Evolutionary conservation across 1,140 invertebrate species (phyloP).

Genomic region (Theocolax elegans): DNA sequence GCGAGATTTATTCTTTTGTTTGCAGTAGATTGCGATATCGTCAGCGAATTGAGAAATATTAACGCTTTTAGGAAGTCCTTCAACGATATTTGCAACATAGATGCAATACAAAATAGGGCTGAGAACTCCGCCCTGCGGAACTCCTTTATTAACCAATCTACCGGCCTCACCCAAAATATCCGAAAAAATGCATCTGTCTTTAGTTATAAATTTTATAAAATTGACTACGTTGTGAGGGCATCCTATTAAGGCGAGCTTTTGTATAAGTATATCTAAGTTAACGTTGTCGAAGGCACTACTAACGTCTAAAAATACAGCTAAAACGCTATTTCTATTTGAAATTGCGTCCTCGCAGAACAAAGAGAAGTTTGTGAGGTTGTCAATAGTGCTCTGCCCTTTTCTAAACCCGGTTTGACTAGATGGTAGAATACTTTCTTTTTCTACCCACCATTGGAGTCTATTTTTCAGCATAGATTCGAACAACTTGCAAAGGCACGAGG

Average conservation of each 20-base stretch:
- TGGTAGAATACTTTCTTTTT: neutral
- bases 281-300: conserved; percentile 43
- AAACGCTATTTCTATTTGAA: neutral
- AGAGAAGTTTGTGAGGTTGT: neutral
- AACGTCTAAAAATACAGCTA: conserved; percentile 35
- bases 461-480: conserved; percentile 3
- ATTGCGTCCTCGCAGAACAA: conserved; percentile 28
- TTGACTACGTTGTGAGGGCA: conserved; percentile 12
- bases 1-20: neutral
- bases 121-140: conserved; percentile 31
- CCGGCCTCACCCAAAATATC: neutral
- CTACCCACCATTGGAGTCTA: neutral
- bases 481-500: neutral
- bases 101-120: conserved; percentile 38
- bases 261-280: neutral
- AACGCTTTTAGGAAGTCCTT: neutral
- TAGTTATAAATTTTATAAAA: conserved; percentile 20
- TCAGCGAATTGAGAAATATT: conserved; percentile 30
- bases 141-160: conserved; percentile 10
- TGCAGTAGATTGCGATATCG: conserved; percentile 40
- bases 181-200: neutral
- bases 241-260: conserved; percentile 1
- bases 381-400: neutral
- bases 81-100: conserved; percentile 16
- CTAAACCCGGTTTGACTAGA: neutral